phyloP scores from a whole-genome alignment of 2,113 vertebrate genomes.

The Stigmatopora argus region DNA sequence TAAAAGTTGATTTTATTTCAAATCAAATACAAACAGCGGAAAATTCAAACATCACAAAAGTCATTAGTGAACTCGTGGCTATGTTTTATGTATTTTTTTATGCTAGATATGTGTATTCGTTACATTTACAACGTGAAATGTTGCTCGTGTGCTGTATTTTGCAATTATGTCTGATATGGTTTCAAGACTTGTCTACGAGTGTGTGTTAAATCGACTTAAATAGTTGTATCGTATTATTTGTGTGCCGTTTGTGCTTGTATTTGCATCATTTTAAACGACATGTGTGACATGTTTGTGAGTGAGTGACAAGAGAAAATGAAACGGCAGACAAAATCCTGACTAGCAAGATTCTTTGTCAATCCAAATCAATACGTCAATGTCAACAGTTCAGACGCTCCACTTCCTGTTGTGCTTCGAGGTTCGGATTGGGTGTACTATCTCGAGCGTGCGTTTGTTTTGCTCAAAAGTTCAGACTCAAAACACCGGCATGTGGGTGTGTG shows the following conservation, averaged over 20 bases:
- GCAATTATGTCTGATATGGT: too few species aligned
- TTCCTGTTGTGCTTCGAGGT: background rate
- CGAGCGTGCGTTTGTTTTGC: background rate
- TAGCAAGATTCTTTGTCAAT: background rate
- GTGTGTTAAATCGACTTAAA: too few species aligned
- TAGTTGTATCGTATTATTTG: too few species aligned
- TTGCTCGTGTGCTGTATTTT: background rate
- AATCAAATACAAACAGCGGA: slow-evolving; percentile 11
- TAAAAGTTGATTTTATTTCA: slow-evolving; percentile 8
- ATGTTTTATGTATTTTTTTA: background rate
- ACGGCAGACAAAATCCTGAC: background rate
- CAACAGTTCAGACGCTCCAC: background rate
- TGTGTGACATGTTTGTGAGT: background rate
- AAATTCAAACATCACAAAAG: background rate
- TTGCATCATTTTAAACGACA: background rate
- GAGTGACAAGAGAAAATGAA: slow-evolving; percentile 1
- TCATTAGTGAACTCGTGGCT: background rate
- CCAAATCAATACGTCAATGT: background rate
- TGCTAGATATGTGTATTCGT: background rate
- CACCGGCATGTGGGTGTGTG: background rate
- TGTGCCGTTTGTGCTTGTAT: background rate
- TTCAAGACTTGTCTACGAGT: too few species aligned
- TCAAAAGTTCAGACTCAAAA: background rate
- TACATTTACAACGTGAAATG: background rate
- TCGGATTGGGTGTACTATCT: background rate